Percentiles rank a stretch among this genome's conserved stretches.
phyloP scores from a whole-genome alignment of 2,113 vertebrate genomes.

The Nothocercus julius region DNA sequence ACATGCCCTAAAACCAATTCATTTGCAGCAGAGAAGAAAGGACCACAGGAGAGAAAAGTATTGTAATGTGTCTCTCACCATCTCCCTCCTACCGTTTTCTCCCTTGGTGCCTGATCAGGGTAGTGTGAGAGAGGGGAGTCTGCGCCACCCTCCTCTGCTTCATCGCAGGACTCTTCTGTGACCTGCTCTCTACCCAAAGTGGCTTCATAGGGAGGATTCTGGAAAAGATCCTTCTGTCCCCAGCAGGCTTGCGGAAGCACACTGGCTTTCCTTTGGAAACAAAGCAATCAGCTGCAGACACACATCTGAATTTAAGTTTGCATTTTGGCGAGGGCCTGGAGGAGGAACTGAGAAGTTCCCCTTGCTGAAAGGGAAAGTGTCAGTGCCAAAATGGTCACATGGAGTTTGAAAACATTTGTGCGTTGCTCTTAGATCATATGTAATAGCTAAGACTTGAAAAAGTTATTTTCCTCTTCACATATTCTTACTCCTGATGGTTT shows the following conservation, averaged over 20 bases:
- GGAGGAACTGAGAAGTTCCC: not conserved
- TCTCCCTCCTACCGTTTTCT: not conserved
- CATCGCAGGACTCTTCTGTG: not conserved
- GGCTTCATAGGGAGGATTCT: not conserved
- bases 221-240: not conserved
- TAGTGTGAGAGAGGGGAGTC: not conserved
- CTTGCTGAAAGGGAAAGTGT: not conserved
- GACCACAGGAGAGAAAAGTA: not conserved
- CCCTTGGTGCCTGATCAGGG: not conserved
- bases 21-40: not conserved
- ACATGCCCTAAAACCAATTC: not conserved
- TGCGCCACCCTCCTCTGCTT: not conserved
- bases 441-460: not conserved
- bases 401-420: not conserved
- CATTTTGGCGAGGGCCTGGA: not conserved
- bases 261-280: not conserved
- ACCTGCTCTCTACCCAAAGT: not conserved
- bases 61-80: not conserved
- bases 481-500: not conserved
- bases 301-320: not conserved
- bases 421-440: not conserved
- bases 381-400: not conserved
- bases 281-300: not conserved
- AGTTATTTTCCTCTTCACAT: not conserved
- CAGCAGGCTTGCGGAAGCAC: not conserved